These are phyloP conservation scores for Venustaconcha ellipsiformis DNA, from an alignment of 1,140 invertebrate genomes.

Conservation along the genomic window DNA sequence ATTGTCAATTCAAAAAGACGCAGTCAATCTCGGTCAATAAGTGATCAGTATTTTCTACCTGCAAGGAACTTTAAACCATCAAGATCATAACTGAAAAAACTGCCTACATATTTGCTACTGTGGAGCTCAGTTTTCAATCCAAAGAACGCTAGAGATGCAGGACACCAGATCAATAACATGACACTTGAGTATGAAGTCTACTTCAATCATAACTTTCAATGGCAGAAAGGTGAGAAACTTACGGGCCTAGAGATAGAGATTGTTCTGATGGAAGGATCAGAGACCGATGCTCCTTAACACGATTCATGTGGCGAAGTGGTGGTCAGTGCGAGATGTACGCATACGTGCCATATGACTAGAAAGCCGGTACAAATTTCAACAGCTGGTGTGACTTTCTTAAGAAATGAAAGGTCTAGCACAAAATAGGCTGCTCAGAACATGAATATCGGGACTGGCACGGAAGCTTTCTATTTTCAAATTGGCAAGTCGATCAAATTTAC, in stretches of 20 bases:
- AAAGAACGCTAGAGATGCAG: background rate
- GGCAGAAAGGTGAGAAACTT: constrained; percentile 46
- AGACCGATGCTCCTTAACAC: too few relatives aligned
- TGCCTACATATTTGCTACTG: constrained; percentile 10
- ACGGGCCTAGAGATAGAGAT: constrained; percentile 30
- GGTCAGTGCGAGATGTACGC: too few relatives aligned
- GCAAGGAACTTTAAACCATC: constrained; percentile 10
- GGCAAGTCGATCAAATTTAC: too few relatives aligned
- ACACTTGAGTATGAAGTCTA: constrained; percentile 35
- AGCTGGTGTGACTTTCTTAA: too few relatives aligned
- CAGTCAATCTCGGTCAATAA: constrained; percentile 16
- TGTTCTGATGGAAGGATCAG: too few relatives aligned
- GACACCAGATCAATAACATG: constrained; percentile 11
- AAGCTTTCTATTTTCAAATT: too few relatives aligned
- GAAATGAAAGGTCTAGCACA: too few relatives aligned
- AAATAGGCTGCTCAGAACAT: too few relatives aligned
- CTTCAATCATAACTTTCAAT: constrained; percentile 42
- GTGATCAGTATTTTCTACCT: constrained; percentile 20
- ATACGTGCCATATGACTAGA: too few relatives aligned
- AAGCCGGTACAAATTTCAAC: too few relatives aligned
- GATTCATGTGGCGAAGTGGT: too few relatives aligned
- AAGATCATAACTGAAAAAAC: background rate
- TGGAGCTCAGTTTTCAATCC: constrained; percentile 39
- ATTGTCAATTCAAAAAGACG: constrained; percentile 19
- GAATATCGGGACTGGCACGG: too few relatives aligned